Conservation (phyloP, 2,113 vertebrate species). For the Calyptomena viridis region DNA sequence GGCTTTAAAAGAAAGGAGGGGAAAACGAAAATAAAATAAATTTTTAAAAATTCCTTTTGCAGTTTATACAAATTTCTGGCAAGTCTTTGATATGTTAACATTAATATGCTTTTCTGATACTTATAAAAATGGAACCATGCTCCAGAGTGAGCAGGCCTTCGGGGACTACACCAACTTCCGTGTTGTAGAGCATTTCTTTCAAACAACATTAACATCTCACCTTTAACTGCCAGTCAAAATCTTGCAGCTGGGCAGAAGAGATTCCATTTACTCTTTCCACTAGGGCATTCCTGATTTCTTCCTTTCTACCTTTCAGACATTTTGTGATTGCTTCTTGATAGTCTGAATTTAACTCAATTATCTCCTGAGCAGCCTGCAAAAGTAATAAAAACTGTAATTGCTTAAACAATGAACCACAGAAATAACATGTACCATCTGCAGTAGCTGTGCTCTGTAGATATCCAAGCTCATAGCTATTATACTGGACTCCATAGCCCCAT, state of each 20-base stretch:
- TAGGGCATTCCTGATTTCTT: constrained; percentile 83
- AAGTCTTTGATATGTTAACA: background rate
- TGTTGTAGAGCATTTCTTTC: background rate
- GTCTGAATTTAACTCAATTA: constrained; percentile 73
- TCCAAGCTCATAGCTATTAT: background rate
- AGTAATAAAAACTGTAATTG: background rate
- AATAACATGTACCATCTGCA: background rate
- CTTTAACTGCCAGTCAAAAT: constrained; percentile 98
- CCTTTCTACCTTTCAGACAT: constrained; percentile 82
- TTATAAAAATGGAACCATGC: background rate
- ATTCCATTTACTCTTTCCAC: constrained; percentile 82
- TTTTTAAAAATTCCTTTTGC: background rate
- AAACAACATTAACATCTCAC: constrained; percentile 59
- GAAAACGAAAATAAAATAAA: background rate
- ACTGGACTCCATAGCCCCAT: background rate
- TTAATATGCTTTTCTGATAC: background rate
- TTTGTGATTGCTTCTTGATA: constrained; percentile 76
- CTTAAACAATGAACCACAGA: background rate
- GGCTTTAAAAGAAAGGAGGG: background rate
- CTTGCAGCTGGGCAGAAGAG: constrained; percentile 84
- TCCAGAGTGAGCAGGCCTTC: background rate
- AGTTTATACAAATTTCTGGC: background rate
- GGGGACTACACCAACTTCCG: background rate
- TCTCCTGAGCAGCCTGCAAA: constrained; percentile 75
- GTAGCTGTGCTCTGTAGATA: background rate